Percentiles rank a stretch among this genome's conserved stretches.
Evolutionary conservation across 2,888 invertebrate genomes (phyloP).

Genomic region (Oconnorella tubifera): DNA sequence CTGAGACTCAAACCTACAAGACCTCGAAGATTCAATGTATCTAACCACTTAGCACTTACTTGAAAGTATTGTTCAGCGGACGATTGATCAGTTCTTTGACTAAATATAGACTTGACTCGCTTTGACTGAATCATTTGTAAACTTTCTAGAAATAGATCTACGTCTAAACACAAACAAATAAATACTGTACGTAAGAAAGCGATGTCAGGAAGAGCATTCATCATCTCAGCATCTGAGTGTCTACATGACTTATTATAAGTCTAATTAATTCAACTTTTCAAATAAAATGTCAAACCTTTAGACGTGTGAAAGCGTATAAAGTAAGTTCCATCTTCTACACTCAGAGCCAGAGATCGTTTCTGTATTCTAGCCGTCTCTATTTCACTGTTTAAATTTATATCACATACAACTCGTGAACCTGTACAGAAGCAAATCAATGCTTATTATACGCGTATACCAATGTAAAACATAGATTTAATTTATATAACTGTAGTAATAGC

Average conservation of each 20-base stretch:
- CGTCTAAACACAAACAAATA: constrained; percentile 11
- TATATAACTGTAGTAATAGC: too few species aligned
- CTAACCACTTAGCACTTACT: too few species aligned
- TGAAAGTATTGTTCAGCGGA: constrained; percentile 98
- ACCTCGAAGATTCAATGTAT: too few species aligned
- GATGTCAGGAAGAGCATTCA: too few species aligned
- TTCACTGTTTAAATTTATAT: background rate
- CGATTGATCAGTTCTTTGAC: constrained; percentile 92
- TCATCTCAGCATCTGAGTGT: too few species aligned
- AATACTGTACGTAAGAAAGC: too few species aligned
- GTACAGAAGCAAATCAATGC: background rate
- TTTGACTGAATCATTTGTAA: constrained; percentile 65
- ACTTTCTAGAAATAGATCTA: constrained; percentile 58
- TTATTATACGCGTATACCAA: too few species aligned
- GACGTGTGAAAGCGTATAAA: constrained; percentile 3
- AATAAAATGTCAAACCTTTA: background rate
- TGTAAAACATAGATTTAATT: too few species aligned
- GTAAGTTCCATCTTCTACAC: constrained; percentile 2
- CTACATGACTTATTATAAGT: too few species aligned
- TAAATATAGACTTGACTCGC: constrained; percentile 71
- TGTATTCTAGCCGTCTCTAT: constrained; percentile 1
- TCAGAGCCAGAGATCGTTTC: constrained; percentile 3
- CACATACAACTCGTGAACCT: constrained; percentile 2
- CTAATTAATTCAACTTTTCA: too few species aligned
- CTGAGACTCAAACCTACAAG: too few species aligned